phyloP scores from a whole-genome alignment of 35 echinoderm and acorn worm genomes.

The Apostichopus japonicus region DNA sequence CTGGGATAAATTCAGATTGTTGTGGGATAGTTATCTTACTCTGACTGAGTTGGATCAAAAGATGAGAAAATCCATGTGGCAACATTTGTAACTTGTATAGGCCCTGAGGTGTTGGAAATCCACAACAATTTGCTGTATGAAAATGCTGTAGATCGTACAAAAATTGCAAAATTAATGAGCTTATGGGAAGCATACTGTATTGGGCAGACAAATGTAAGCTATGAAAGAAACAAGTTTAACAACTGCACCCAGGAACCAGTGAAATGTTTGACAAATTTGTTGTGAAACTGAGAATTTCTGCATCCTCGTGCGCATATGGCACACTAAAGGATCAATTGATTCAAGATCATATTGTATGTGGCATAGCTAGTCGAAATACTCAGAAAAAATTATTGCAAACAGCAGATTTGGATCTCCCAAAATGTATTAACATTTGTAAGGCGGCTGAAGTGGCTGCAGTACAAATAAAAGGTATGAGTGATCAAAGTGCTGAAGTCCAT shows the following conservation, averaged over 20 bases:
- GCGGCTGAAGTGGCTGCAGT: background rate
- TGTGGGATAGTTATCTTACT: background rate
- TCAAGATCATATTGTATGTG: conserved; percentile 36
- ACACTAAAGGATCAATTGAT: conserved; percentile 37
- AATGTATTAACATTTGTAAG: background rate
- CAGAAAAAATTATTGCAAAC: conserved; percentile 48
- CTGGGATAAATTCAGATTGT: background rate
- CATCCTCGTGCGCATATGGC: conserved; percentile 34
- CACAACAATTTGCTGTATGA: conserved; percentile 65
- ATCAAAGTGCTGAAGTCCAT: too few species aligned
- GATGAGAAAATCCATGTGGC: conserved; percentile 24
- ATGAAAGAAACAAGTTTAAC: conserved; percentile 25
- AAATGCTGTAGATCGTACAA: conserved; percentile 54
- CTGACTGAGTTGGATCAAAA: too few species aligned
- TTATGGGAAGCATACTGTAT: conserved; percentile 21
- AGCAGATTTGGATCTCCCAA: conserved; percentile 17
- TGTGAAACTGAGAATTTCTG: background rate
- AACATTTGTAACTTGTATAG: conserved; percentile 74
- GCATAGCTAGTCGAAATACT: background rate
- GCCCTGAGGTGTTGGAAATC: conserved; percentile 61
- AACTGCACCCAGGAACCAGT: background rate
- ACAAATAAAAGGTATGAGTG: background rate
- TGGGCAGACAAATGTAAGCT: conserved; percentile 22
- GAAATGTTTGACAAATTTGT: conserved; percentile 51
- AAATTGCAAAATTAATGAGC: too few species aligned